Percentiles rank a stretch among this genome's conserved stretches.
phyloP scores from a whole-genome alignment of 2,888 invertebrate genomes.

The Aphidius colemani region DNA sequence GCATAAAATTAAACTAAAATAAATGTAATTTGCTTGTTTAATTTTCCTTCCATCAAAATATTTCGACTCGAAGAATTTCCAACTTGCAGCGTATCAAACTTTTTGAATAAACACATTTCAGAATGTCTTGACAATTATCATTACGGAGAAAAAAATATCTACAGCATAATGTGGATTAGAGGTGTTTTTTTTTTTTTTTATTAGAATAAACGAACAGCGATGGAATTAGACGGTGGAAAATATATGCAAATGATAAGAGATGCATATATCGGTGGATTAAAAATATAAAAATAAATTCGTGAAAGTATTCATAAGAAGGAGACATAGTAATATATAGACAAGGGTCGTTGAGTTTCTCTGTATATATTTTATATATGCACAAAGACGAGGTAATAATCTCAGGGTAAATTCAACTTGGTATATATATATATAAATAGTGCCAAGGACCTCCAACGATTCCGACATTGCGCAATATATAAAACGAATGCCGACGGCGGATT shows the following conservation, averaged over 20 bases:
- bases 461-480: slow-evolving; percentile 33
- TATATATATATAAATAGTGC: slow-evolving; percentile 35
- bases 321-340: slow-evolving; percentile 19
- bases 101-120: too few species aligned
- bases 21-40: too few species aligned
- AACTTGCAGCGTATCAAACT: too few species aligned
- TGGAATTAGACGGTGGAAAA: background rate
- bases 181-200: too few species aligned
- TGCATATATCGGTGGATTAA: slow-evolving; percentile 9
- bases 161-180: too few species aligned
- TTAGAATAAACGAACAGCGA: too few species aligned
- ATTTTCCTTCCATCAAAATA: too few species aligned
- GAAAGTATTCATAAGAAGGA: background rate
- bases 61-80: too few species aligned
- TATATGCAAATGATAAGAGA: slow-evolving; percentile 17
- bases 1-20: too few species aligned
- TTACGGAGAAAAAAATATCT: too few species aligned
- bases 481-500: slow-evolving; percentile 16
- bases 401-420: slow-evolving; percentile 34
- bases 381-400: slow-evolving; percentile 25
- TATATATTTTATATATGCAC: slow-evolving; percentile 1
- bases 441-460: slow-evolving; percentile 38
- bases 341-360: slow-evolving; percentile 17
- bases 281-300: background rate
- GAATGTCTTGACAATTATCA: too few species aligned